These are phyloP conservation scores for Lithophane semibrunnea DNA, from an alignment of 2,888 invertebrate species.

Conservation along the genomic window DNA sequence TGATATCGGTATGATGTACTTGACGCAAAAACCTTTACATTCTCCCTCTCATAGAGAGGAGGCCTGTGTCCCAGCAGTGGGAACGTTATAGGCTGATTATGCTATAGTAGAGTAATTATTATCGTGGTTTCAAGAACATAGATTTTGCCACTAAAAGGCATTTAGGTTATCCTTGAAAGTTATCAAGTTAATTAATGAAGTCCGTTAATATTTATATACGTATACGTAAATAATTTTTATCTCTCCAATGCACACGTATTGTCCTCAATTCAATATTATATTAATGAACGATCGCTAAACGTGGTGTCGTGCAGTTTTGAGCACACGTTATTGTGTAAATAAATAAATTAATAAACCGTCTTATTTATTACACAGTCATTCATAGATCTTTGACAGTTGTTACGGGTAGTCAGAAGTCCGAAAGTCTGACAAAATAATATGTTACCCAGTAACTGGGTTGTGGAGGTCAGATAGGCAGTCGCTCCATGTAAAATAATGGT, in stretches of 20 bases:
- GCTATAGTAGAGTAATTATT: too few species aligned
- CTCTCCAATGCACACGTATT: not conserved
- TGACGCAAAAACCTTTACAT: too few species aligned
- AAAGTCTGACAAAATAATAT: not conserved
- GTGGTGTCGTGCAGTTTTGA: not conserved
- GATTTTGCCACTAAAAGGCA: not conserved
- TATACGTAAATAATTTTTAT: constrained; percentile 21
- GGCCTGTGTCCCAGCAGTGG: too few species aligned
- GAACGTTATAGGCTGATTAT: too few species aligned
- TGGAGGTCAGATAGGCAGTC: not conserved
- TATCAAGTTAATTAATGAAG: constrained; percentile 1
- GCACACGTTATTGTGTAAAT: not conserved
- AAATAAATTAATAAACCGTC: too few species aligned
- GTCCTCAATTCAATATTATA: constrained; percentile 17
- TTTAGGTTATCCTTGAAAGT: constrained; percentile 10
- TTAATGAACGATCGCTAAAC: not conserved
- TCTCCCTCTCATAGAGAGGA: too few species aligned
- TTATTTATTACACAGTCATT: not conserved
- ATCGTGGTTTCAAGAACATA: not conserved
- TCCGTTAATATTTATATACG: not conserved
- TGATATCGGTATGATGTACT: too few species aligned
- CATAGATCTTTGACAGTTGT: not conserved
- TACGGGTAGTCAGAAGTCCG: not conserved
- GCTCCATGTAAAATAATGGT: not conserved
- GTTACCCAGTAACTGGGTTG: not conserved